Percentiles rank a stretch among this genome's conserved stretches.
phyloP scores from a whole-genome alignment of 30 jellyfish, hydroid and myxozoan genomes.

The Cassiopea andromeda region DNA sequence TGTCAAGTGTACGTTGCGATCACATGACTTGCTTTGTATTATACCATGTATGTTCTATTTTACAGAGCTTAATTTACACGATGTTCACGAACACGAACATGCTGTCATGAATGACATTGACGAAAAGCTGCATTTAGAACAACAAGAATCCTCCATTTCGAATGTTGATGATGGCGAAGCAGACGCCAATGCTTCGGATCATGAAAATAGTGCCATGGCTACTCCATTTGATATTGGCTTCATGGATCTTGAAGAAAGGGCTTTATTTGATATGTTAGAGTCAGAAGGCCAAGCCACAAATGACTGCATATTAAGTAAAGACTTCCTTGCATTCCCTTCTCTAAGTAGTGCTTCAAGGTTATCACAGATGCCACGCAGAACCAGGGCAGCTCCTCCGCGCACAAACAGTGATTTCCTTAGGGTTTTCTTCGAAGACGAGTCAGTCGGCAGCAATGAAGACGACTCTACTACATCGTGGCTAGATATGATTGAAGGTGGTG shows the following conservation, averaged over 20 bases:
- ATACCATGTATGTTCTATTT: neutral
- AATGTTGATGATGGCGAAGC: slow-evolving; percentile 29
- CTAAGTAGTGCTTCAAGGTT: slow-evolving; percentile 29
- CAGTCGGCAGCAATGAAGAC: slow-evolving; percentile 36
- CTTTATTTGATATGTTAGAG: slow-evolving; percentile 71
- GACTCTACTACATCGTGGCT: slow-evolving; percentile 21
- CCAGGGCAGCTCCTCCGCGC: neutral
- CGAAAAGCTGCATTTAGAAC: slow-evolving; percentile 66
- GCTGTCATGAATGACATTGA: slow-evolving; percentile 85
- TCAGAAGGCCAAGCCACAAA: slow-evolving; percentile 63
- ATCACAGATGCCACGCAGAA: slow-evolving; percentile 16
- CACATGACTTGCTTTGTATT: too few relatives aligned
- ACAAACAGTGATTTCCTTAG: slow-evolving; percentile 22
- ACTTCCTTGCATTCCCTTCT: slow-evolving; percentile 60
- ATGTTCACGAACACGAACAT: slow-evolving; percentile 76
- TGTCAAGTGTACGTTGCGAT: too few relatives aligned
- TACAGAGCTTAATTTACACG: slow-evolving; percentile 73
- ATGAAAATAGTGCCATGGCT: slow-evolving; percentile 48
- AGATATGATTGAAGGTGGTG: slow-evolving; percentile 6
- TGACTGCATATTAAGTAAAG: slow-evolving; percentile 62
- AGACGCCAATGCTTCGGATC: slow-evolving; percentile 22
- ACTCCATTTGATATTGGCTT: slow-evolving; percentile 45
- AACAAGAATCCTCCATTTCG: slow-evolving; percentile 41
- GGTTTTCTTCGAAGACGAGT: slow-evolving; percentile 58
- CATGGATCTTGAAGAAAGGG: slow-evolving; percentile 85